These are phyloP conservation scores for Numenius arquata DNA, from an alignment of 2,113 vertebrate species.

Conservation along the genomic window DNA sequence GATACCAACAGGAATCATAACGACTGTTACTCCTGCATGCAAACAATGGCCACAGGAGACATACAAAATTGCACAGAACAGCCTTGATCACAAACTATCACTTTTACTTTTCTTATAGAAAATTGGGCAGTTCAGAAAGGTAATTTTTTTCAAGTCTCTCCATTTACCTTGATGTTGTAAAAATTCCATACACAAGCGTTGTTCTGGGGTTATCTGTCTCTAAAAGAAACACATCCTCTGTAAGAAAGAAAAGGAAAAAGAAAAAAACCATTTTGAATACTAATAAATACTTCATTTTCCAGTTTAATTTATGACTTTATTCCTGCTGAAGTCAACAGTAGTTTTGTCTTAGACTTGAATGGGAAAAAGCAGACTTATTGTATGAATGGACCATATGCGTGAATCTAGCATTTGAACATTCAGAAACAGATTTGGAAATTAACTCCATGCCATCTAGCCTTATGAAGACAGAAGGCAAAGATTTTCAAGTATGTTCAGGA, in stretches of 20 bases:
- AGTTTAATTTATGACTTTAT: not conserved
- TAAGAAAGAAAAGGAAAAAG: not conserved
- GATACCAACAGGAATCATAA: not conserved
- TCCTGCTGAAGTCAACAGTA: not conserved
- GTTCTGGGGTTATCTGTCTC: conserved; percentile 92
- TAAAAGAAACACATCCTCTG: conserved; percentile 95
- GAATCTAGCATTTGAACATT: not conserved
- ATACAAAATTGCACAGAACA: not conserved
- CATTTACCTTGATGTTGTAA: conserved; percentile 95
- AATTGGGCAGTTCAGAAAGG: not conserved
- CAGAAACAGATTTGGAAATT: not conserved
- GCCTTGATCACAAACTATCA: not conserved
- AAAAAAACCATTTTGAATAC: not conserved
- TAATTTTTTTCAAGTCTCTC: not conserved
- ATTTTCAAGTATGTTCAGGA: not conserved
- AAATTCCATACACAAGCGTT: conserved; percentile 91
- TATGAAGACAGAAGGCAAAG: not conserved
- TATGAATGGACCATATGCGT: not conserved
- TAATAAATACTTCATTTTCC: not conserved
- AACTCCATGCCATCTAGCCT: not conserved
- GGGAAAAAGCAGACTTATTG: not conserved
- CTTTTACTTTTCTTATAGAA: not conserved
- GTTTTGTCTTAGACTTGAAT: not conserved
- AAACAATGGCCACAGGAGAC: not conserved
- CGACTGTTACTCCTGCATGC: not conserved